Base-by-base conservation (phyloP, 2,888 invertebrate species). In the Pyrrhia umbra region DNA sequence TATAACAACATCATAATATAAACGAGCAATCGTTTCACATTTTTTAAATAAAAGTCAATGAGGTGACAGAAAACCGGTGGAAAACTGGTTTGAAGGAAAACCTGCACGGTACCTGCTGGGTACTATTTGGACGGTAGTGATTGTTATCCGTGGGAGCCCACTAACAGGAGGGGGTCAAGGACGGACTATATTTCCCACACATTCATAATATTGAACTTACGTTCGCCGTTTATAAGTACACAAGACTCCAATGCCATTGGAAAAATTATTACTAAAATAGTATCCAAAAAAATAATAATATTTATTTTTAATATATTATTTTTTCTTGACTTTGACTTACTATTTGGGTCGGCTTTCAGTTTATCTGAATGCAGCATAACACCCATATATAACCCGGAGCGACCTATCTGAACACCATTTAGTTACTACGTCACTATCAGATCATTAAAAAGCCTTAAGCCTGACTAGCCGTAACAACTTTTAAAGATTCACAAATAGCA, bases 61-160 rank as follows among this genome's bases (percentile, higher is more conserved):
- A 68, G 61, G 68, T 68, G 52, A 54, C 61, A 72, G 54, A 58
- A 66, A 81, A 79, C 75, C 65, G 67, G 73, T 72, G 79, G 71
- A 63, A 79, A 83, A 85, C 83, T 61, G 76, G 83, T 82, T 80
- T 74, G 55, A 56, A 57, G 77, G 72, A 83, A 80, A 80, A 80
- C 77, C 59, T 70, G 73, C 42, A 61, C 40, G 6, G 10, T 42
- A 30, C 20, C 49, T 55, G 37, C 69, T 69, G 64, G 67, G 78
- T 73, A 74, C 67, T 62, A 65, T 79, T 79, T 82, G 82, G 81
- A 68, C 69, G 79, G 72, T 74, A 64, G 80, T 79, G 84, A 90
- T 92, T 91, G 89, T 90, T 81, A 79, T 84, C 81, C 87, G 91
- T 91, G 90, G 84, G 90, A 91, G 82, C 80, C 54, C 62, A 57